Evolutionary conservation across 2,888 invertebrate species (phyloP).

Genomic region (Cosmorhoe ocellata): DNA sequence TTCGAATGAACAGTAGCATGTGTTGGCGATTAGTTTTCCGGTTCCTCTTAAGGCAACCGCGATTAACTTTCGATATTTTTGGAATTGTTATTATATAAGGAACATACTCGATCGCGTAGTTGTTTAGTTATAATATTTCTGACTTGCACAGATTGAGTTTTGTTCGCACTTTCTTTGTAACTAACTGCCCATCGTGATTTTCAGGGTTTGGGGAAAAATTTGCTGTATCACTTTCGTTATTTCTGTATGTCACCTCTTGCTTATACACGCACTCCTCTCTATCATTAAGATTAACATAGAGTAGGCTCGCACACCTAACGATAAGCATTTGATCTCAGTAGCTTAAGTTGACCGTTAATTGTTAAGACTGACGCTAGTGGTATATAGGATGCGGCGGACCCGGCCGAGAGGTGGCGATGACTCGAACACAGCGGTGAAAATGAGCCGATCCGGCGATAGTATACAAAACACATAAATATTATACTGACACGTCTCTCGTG

Average conservation of each 20-base stretch:
- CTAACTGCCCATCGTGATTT: conserved; percentile 27
- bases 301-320: conserved; percentile 26
- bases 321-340: conserved; percentile 38
- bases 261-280: conserved; percentile 27
- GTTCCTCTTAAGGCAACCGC: conserved; percentile 41
- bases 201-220: conserved; percentile 29
- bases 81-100: conserved; percentile 16
- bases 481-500: conserved; percentile 23
- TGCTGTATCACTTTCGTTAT: conserved; percentile 26
- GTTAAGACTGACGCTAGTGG: conserved; percentile 60
- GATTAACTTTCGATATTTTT: conserved; percentile 40
- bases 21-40: conserved; percentile 42
- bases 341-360: conserved; percentile 47
- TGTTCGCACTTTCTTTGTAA: conserved; percentile 29
- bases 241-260: conserved; percentile 32
- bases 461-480: conserved; percentile 22
- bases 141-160: conserved; percentile 36
- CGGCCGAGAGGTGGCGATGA: conserved; percentile 38
- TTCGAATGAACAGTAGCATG: neutral
- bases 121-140: conserved; percentile 16
- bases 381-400: conserved; percentile 39
- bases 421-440: conserved; percentile 29
- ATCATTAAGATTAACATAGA: conserved; percentile 34
- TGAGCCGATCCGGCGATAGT: conserved; percentile 32
- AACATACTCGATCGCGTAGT: conserved; percentile 36